These are phyloP conservation scores for Geotrupes spiniger DNA, from an alignment of 2,888 invertebrate genomes.

Conservation along the genomic window DNA sequence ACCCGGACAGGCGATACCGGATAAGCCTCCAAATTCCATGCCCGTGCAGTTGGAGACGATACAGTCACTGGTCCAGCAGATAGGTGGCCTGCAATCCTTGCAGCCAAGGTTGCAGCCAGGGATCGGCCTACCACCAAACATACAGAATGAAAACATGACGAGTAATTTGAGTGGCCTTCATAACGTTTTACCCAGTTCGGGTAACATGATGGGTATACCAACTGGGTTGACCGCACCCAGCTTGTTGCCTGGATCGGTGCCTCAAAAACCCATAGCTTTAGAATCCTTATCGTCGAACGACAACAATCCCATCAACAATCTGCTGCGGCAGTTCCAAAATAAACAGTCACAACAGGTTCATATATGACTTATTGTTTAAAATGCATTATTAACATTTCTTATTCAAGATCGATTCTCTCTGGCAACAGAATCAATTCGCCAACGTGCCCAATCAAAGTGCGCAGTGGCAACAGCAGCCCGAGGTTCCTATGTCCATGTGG, in stretches of 20 bases:
- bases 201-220: slow-evolving; percentile 16
- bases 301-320: slow-evolving; percentile 48
- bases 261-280: slow-evolving; percentile 12
- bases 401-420: slow-evolving; percentile 37
- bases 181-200: slow-evolving; percentile 9
- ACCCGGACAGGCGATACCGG: slow-evolving; percentile 38
- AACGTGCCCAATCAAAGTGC: slow-evolving; percentile 33
- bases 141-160: slow-evolving; percentile 15
- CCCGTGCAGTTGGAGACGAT: slow-evolving; percentile 51
- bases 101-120: slow-evolving; percentile 37
- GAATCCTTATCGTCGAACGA: slow-evolving; percentile 13
- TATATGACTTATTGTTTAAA: neutral
- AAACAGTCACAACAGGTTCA: slow-evolving; percentile 37
- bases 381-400: slow-evolving; percentile 14
- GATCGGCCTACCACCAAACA: slow-evolving; percentile 22
- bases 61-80: slow-evolving; percentile 54
- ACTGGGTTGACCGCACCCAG: slow-evolving; percentile 16
- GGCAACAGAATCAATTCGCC: slow-evolving; percentile 45
- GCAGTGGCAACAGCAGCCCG: slow-evolving; percentile 27
- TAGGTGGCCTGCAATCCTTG: slow-evolving; percentile 52
- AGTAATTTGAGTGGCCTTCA: slow-evolving; percentile 17
- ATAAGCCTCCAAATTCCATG: slow-evolving; percentile 39
- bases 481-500: slow-evolving; percentile 44
- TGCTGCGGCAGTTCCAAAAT: slow-evolving; percentile 52
- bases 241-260: slow-evolving; percentile 12